A percentile compares a stretch with the other conserved stretches of the same genome.
Conservation (phyloP, 1,140 invertebrate genomes). For the Bombus confusus region DNA sequence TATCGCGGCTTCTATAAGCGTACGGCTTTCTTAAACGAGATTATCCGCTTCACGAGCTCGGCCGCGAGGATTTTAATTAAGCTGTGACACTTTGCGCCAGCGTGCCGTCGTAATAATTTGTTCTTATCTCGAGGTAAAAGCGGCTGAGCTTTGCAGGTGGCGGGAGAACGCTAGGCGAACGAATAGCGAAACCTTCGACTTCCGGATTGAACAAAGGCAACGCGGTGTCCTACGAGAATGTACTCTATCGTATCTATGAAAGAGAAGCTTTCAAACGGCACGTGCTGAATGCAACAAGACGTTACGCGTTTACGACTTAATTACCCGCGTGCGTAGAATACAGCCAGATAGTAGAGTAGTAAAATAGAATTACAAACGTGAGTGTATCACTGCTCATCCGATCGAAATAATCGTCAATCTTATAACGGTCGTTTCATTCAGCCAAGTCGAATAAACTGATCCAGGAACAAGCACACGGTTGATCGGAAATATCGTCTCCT, state of each 20-base stretch:
- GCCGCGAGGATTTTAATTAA: slow-evolving; percentile 66
- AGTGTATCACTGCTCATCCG: not conserved
- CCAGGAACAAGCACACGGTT: not conserved
- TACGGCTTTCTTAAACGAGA: slow-evolving; percentile 54
- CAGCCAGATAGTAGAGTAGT: not conserved
- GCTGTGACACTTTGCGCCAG: slow-evolving; percentile 60
- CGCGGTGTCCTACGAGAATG: not conserved
- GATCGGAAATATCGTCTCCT: not conserved
- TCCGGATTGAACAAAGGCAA: not conserved
- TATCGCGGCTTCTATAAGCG: slow-evolving; percentile 32
- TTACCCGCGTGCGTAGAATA: not conserved
- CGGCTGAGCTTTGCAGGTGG: slow-evolving; percentile 56
- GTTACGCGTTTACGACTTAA: slow-evolving; percentile 22
- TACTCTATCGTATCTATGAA: not conserved
- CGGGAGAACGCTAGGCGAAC: not conserved
- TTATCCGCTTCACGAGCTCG: slow-evolving; percentile 53
- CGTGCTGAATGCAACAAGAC: not conserved
- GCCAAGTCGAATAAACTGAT: not conserved
- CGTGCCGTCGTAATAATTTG: slow-evolving; percentile 66
- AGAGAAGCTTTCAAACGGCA: not conserved
- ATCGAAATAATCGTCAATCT: no score
- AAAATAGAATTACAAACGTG: not conserved
- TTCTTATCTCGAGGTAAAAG: slow-evolving; percentile 52
- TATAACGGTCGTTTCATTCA: not conserved
- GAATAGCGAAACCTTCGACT: not conserved